A percentile compares a stretch with the other conserved stretches of the same genome.
These are phyloP conservation scores for Drosophila fungiperda DNA, from an alignment of 2,888 invertebrate species.

Conservation along the genomic window DNA sequence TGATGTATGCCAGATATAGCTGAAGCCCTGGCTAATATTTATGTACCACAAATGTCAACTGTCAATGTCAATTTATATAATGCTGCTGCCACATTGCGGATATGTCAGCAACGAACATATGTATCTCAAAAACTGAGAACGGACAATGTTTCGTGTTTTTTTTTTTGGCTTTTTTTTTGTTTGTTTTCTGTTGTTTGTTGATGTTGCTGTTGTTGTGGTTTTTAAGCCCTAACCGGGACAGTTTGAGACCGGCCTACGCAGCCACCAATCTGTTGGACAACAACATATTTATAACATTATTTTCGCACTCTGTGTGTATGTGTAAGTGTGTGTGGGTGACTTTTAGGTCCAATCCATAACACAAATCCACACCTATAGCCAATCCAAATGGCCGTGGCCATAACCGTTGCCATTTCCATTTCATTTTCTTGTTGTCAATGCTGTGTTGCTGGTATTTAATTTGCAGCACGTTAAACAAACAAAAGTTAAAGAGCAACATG, in stretches of 20 bases:
- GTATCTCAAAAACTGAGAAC: constrained; percentile 69
- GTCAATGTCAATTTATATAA: constrained; percentile 80
- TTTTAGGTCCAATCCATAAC: constrained; percentile 12
- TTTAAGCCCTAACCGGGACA: constrained; percentile 61
- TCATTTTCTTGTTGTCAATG: constrained; percentile 64
- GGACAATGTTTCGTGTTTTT: constrained; percentile 40
- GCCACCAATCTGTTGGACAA: constrained; percentile 55
- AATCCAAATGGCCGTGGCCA: constrained; percentile 7
- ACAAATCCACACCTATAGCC: background rate
- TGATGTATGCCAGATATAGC: constrained; percentile 59
- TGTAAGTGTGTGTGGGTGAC: constrained; percentile 38
- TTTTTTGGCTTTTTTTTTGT: constrained; percentile 7
- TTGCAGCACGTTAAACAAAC: constrained; percentile 77
- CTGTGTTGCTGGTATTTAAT: constrained; percentile 62
- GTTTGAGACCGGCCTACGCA: constrained; percentile 53
- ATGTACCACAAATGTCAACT: constrained; percentile 80
- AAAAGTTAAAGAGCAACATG: constrained; percentile 67
- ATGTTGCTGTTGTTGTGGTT: constrained; percentile 23
- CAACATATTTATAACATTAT: constrained; percentile 78
- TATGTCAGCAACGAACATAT: constrained; percentile 79
- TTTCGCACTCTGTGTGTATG: constrained; percentile 61
- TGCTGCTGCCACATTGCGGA: constrained; percentile 81
- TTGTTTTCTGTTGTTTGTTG: constrained; percentile 24
- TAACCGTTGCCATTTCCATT: constrained; percentile 50
- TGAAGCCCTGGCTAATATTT: constrained; percentile 75